Percentiles rank a stretch among this genome's conserved stretches.
Conservation (phyloP, 2,113 vertebrate species). For the Serinus canaria region DNA sequence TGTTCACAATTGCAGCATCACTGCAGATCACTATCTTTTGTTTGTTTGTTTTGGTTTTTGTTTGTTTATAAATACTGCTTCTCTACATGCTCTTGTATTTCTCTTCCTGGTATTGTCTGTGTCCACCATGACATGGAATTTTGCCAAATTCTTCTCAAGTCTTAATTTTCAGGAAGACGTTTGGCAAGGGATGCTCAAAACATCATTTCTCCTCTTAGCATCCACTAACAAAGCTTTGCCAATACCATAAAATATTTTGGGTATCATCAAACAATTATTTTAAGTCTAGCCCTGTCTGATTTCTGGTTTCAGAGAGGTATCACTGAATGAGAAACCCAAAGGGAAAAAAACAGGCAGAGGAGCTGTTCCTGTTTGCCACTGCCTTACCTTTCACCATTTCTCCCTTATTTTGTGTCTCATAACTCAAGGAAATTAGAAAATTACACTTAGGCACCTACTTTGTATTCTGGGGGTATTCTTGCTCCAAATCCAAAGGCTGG, state of each 20-base stretch:
- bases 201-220: not conserved
- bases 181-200: not conserved
- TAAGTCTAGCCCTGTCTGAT: not conserved
- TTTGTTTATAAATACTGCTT: not conserved
- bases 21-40: not conserved
- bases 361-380: not conserved
- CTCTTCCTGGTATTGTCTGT: not conserved
- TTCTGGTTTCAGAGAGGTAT: not conserved
- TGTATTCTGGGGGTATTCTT: conserved; percentile 93
- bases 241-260: not conserved
- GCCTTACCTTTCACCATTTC: not conserved
- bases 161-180: not conserved
- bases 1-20: not conserved
- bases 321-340: not conserved
- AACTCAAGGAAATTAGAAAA: conserved; percentile 11
- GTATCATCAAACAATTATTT: not conserved
- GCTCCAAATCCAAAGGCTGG: conserved; percentile 97
- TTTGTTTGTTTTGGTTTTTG: not conserved
- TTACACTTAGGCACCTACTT: conserved; percentile 76
- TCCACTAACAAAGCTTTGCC: not conserved
- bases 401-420: not conserved
- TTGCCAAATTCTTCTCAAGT: not conserved
- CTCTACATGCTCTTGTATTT: not conserved
- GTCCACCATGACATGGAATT: not conserved
- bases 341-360: not conserved